phyloP scores from a whole-genome alignment of 2,113 vertebrate genomes.

The Platichthys stellatus region DNA sequence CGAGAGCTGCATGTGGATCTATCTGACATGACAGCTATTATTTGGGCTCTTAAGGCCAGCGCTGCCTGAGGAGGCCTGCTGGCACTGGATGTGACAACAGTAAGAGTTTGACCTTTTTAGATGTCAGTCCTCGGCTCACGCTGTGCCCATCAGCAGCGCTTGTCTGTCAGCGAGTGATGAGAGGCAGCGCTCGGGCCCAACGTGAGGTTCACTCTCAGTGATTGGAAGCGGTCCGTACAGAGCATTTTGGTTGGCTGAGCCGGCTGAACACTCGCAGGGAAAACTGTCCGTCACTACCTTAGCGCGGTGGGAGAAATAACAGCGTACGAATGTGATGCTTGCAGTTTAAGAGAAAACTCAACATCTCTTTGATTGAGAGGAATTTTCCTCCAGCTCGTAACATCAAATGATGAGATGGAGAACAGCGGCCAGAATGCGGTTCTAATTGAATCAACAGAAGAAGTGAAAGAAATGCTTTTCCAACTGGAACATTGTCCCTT shows the following conservation, averaged over 20 bases:
- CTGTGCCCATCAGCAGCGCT: conserved; percentile 41
- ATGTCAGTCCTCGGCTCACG: conserved; percentile 30
- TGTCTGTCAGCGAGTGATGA: conserved; percentile 48
- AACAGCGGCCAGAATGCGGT: conserved; percentile 52
- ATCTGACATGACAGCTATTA: conserved; percentile 53
- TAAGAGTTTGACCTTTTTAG: conserved; percentile 70
- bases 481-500: conserved; percentile 60
- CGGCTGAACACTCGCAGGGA: conserved; percentile 25
- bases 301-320: conserved; percentile 8
- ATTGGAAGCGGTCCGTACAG: conserved; percentile 27
- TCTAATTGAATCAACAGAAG: conserved; percentile 64
- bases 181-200: conserved; percentile 19
- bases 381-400: conserved; percentile 58
- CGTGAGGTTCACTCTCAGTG: conserved; percentile 17
- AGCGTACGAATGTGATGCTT: conserved; percentile 7
- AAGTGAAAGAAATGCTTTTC: conserved; percentile 58
- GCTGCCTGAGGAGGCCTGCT: conserved; percentile 39
- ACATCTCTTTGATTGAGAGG: conserved; percentile 52
- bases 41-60: conserved; percentile 35
- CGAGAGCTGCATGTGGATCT: conserved; percentile 24
- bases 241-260: conserved; percentile 10
- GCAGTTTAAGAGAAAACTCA: conserved; percentile 3
- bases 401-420: conserved; percentile 58
- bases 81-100: conserved; percentile 59
- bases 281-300: conserved; percentile 21